These are phyloP conservation scores for Mormyrus lacerda DNA, from an alignment of 2,113 vertebrate species.

Conservation along the genomic window DNA sequence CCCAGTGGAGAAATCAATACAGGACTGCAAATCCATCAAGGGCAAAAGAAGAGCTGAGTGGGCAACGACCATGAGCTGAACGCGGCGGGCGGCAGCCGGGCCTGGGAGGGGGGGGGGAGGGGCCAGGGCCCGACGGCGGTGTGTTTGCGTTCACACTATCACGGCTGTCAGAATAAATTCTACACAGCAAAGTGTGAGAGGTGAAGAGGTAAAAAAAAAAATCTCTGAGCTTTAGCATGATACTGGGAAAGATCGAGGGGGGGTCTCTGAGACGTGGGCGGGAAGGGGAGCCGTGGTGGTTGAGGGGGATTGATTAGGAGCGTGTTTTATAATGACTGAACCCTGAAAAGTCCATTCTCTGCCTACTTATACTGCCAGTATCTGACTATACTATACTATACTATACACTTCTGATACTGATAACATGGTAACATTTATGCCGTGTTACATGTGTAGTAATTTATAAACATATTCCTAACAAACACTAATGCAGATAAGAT, in stretches of 20 bases:
- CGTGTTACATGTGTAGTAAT: too few relatives aligned
- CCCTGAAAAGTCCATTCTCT: not conserved
- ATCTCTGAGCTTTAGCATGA: constrained; percentile 15
- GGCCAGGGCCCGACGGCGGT: not conserved
- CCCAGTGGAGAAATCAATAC: not conserved
- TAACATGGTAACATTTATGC: too few relatives aligned
- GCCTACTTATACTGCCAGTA: not conserved
- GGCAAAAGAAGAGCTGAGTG: not conserved
- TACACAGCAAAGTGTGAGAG: constrained; percentile 5
- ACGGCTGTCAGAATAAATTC: constrained; percentile 19
- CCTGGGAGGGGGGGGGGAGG: not conserved
- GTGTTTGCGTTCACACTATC: constrained; percentile 23
- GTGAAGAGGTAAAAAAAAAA: constrained; percentile 22
- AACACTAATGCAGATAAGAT: too few relatives aligned
- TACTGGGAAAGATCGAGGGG: not conserved
- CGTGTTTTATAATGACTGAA: not conserved
- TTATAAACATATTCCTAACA: too few relatives aligned
- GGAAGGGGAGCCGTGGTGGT: too few relatives aligned
- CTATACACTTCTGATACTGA: not conserved
- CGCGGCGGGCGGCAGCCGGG: not conserved
- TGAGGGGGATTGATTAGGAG: not conserved
- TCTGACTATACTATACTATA: too few relatives aligned
- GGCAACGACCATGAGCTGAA: not conserved
- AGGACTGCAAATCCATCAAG: not conserved
- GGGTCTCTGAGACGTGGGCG: not conserved